Conservation (phyloP, 2,888 invertebrate genomes). For the Tenthredo livida region DNA sequence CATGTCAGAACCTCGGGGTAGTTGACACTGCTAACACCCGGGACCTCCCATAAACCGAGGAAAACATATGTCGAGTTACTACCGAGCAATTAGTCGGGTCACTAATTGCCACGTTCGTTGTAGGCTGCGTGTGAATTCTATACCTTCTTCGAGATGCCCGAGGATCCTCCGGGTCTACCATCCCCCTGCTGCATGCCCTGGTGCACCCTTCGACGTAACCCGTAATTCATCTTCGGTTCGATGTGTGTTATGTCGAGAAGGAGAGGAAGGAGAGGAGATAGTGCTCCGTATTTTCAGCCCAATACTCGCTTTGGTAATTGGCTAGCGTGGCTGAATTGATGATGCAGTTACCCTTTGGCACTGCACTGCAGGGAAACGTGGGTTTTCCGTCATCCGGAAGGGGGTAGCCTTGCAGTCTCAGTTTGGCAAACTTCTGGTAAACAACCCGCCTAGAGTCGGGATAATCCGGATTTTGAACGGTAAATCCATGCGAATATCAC, state of each 20-base stretch:
- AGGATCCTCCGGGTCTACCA: background rate
- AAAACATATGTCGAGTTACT: constrained; percentile 23
- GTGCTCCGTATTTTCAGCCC: background rate
- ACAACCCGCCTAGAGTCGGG: constrained; percentile 13
- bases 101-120: constrained; percentile 41
- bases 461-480: constrained; percentile 6
- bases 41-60: constrained; percentile 42
- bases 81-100: constrained; percentile 49
- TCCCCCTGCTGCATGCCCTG: too few species aligned
- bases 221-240: background rate
- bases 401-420: background rate
- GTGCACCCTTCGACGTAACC: background rate
- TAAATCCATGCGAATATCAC: background rate
- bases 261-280: background rate
- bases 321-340: background rate
- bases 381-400: too few species aligned
- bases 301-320: background rate
- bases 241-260: background rate
- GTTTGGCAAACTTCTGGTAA: constrained; percentile 29
- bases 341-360: background rate
- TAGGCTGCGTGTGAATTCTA: background rate
- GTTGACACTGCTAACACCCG: constrained; percentile 49
- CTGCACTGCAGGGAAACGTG: too few species aligned
- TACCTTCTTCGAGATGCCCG: background rate
- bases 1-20: background rate